Evolutionary conservation across 2,888 invertebrate genomes (phyloP), one percentile per base, ranked within the genome.

Genomic region (Epinotia bilunana): DNA sequence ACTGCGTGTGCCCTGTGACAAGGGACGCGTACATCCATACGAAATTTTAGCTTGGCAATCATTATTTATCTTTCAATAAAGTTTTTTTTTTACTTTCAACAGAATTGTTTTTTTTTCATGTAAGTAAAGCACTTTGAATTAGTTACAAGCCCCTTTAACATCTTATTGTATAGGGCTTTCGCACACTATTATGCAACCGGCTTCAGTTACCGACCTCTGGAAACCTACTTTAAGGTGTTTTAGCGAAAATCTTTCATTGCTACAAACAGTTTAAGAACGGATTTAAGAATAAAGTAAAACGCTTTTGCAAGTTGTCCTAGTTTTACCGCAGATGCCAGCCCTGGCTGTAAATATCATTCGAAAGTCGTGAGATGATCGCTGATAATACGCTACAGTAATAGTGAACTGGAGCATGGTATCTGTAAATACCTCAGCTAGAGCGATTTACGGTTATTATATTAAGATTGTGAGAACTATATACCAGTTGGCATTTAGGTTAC

Each of bases 351-450:
- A 70, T 70, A 72, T 46, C 53, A 20, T 49, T 53, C 11, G 7
- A 67, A 69, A 70, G 70, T 74, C 74, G 74, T 74, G 46, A 65
- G 72, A 72, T 65, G 43, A 58, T 58, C 55, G 46, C 9, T 60
- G 63, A 64, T 72, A 65, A 43, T 23, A 58, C 5, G 46, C 58
- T 46, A 60, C 57, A 46, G 58, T 28, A 69, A 60, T 57, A n/a
- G 68, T 23, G 7, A 69, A 69, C 58, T 69, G 68, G 68, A 69
- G 58, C n/a, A 60, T 46, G 46, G 20, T 58, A 64, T 53, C 53
- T 33, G n/a, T 62, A 39, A n/a, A 4, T 39, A 18, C 7, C 39
- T 62, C 33, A 62, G 39, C 11, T n/a, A 62, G 9, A 62, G 39
- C 39, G 18, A n/a, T 20, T 39, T 39, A 39, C 39, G 23, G 23